Percentiles rank a stretch among this genome's conserved stretches.
phyloP scores from a whole-genome alignment of 2,888 invertebrate genomes.

The Amblyjoppa proteus region DNA sequence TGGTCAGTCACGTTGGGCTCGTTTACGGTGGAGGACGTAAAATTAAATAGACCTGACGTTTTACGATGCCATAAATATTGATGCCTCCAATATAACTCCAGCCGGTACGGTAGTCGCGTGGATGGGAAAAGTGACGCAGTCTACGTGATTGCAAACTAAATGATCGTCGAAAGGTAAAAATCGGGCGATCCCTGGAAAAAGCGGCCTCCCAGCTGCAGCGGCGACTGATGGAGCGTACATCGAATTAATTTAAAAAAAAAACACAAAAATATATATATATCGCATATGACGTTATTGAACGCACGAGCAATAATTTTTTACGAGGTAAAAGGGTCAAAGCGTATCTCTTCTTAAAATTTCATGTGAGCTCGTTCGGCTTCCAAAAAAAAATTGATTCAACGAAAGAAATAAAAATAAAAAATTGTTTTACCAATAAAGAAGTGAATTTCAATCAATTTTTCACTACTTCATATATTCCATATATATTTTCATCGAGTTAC shows the following conservation, averaged over 20 bases:
- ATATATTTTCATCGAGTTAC: too few species aligned
- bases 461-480: too few species aligned
- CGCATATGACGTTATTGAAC: not conserved
- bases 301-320: not conserved
- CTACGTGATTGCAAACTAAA: constrained; percentile 21
- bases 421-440: too few species aligned
- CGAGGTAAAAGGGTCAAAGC: not conserved
- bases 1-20: constrained; percentile 36
- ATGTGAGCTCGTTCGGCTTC: not conserved
- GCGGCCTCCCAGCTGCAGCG: not conserved
- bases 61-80: constrained; percentile 74
- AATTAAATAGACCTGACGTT: constrained; percentile 74
- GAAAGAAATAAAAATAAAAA: too few species aligned
- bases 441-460: too few species aligned
- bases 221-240: not conserved
- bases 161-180: not conserved
- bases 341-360: not conserved
- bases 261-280: not conserved
- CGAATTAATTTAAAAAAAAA: not conserved
- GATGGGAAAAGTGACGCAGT: constrained; percentile 3
- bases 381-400: too few species aligned
- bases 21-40: constrained; percentile 72
- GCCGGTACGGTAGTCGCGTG: constrained; percentile 42
- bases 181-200: not conserved
- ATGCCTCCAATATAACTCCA: constrained; percentile 67